phyloP scores from a whole-genome alignment of 2,888 invertebrate species.

The Hyposoter didymator region DNA sequence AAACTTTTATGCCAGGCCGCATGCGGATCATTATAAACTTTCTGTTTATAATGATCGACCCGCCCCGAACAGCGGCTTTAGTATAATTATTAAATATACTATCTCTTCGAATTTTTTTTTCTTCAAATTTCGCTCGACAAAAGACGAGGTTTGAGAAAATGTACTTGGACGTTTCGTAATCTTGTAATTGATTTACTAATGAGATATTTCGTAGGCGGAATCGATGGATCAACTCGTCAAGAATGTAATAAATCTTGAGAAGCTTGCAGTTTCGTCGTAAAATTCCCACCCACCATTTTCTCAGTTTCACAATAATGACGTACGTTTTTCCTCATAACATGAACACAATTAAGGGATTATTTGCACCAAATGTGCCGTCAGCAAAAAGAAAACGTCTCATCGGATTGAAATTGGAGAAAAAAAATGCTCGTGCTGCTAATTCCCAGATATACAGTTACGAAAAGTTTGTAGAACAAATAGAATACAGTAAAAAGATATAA shows the following conservation, averaged over 20 bases:
- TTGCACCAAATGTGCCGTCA: background rate
- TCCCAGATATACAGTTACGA: background rate
- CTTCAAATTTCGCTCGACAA: background rate
- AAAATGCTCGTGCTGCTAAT: background rate
- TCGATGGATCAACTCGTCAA: slow-evolving; percentile 56
- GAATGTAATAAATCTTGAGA: slow-evolving; percentile 34
- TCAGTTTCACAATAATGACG: background rate
- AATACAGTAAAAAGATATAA: background rate
- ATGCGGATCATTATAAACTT: background rate
- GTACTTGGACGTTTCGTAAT: background rate
- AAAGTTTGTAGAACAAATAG: background rate
- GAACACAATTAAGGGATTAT: background rate
- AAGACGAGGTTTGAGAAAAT: background rate
- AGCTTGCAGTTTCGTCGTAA: background rate
- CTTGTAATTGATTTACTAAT: background rate
- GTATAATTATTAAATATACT: slow-evolving; percentile 27
- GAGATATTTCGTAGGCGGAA: background rate
- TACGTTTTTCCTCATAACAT: background rate
- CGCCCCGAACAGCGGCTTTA: background rate
- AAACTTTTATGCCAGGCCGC: slow-evolving; percentile 5
- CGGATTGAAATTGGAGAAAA: background rate
- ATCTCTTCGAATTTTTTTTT: background rate
- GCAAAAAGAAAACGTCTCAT: background rate
- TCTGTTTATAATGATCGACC: slow-evolving; percentile 6
- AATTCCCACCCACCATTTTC: background rate